Conservation (phyloP, 2,888 invertebrate genomes). For the Thysanoteuthis rhombus region DNA sequence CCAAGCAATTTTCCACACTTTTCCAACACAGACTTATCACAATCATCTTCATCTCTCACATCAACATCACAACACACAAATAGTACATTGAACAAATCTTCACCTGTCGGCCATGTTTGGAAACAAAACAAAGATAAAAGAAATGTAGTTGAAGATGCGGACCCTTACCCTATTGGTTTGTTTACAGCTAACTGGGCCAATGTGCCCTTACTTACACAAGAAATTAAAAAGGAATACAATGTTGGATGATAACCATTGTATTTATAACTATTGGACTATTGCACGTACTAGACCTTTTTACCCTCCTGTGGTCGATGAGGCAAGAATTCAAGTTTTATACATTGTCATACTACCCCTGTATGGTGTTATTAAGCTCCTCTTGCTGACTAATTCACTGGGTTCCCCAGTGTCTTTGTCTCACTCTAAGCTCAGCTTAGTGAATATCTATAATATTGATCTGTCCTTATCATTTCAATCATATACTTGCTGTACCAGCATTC, state of each 20-base stretch:
- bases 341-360: background rate
- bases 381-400: background rate
- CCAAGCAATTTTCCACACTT: background rate
- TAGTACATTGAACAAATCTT: background rate
- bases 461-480: background rate
- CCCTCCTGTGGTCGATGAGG: background rate
- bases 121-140: background rate
- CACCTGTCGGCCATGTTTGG: background rate
- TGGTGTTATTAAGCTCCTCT: background rate
- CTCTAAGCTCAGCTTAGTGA: background rate
- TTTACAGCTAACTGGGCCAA: conserved; percentile 23
- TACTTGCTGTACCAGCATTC: background rate
- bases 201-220: background rate
- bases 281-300: background rate
- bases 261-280: background rate
- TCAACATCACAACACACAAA: background rate
- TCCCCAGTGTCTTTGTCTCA: background rate
- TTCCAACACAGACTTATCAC: background rate
- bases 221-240: background rate
- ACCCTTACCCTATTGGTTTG: conserved; percentile 12
- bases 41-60: background rate
- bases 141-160: background rate
- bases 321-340: background rate
- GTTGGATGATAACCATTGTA: background rate
- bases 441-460: background rate